phyloP scores from a whole-genome alignment of 2,888 invertebrate genomes.

The Lottia scabra region DNA sequence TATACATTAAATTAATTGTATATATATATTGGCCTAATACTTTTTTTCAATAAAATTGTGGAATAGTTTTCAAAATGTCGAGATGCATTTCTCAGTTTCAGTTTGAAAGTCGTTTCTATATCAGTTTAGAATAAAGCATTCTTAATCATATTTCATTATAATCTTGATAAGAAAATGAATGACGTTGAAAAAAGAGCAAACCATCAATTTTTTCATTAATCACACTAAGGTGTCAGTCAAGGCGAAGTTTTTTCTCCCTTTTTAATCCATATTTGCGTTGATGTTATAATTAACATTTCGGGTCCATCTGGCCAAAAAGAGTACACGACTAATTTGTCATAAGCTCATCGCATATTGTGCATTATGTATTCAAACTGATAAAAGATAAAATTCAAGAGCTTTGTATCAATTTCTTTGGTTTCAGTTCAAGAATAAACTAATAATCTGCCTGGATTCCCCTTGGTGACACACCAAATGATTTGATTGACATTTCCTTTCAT shows the following conservation, averaged over 20 bases:
- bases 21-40: no score
- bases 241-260: not conserved
- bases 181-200: not conserved
- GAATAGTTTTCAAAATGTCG: no score
- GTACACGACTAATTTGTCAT: not conserved
- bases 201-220: not conserved
- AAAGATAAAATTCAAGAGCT: not conserved
- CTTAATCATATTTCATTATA: no score
- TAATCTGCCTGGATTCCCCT: not conserved
- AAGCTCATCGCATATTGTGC: conserved; percentile 4
- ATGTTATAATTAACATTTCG: not conserved
- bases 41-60: no score
- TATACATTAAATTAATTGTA: no score
- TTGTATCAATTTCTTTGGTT: conserved; percentile 6
- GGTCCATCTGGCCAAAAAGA: not conserved
- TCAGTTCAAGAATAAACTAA: conserved; percentile 1
- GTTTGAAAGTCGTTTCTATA: no score
- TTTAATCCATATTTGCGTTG: not conserved
- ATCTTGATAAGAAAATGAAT: not conserved
- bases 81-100: no score
- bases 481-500: not conserved
- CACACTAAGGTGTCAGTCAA: not conserved
- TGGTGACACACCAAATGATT: not conserved
- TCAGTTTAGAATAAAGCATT: no score
- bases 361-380: not conserved